Percentiles rank a stretch among this genome's conserved stretches.
Conservation (phyloP, 1,140 invertebrate species). For the Cydia pomonella region DNA sequence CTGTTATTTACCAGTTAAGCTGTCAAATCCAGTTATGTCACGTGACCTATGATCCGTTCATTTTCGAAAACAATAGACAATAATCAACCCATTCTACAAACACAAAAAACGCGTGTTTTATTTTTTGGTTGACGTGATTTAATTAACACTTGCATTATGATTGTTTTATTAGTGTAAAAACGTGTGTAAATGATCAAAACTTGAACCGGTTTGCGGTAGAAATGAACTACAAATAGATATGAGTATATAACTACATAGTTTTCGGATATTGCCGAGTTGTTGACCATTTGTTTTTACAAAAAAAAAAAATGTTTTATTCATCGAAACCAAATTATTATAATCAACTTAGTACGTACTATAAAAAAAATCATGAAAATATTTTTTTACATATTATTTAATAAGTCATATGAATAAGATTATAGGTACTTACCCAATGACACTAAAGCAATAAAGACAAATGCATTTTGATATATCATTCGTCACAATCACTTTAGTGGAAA, state of each 20-base stretch:
- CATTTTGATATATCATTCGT: neutral
- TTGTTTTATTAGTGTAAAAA: neutral
- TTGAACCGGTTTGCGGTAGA: neutral
- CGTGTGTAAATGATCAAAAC: neutral
- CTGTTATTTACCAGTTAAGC: neutral
- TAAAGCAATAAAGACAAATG: no score
- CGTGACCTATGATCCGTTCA: neutral
- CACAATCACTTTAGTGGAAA: neutral
- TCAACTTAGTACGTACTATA: no score
- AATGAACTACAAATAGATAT: no score
- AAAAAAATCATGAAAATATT: no score
- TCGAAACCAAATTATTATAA: no score
- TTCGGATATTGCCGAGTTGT: neutral
- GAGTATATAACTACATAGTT: no score
- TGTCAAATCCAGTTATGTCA: constrained; percentile 6
- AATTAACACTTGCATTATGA: neutral
- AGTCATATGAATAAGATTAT: no score
- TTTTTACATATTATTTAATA: no score
- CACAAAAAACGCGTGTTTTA: neutral
- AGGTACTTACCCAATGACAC: no score
- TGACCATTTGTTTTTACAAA: neutral
- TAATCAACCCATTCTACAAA: neutral
- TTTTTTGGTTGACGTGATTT: no score
- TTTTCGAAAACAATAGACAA: neutral
- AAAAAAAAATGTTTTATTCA: no score